phyloP scores from a whole-genome alignment of 2,888 invertebrate genomes.

The Drosophila mulleri region DNA sequence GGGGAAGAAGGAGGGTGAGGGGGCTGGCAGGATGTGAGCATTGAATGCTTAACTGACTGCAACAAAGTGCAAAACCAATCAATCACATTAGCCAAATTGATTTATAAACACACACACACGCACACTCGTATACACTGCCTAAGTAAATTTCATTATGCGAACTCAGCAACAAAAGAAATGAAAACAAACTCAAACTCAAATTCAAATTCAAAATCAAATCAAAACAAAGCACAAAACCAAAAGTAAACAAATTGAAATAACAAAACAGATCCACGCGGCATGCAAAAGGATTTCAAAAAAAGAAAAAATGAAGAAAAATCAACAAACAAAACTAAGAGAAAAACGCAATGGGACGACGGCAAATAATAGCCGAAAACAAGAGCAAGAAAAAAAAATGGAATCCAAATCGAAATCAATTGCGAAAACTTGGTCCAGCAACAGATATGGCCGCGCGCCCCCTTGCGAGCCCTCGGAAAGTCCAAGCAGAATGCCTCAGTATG shows the following conservation, averaged over 20 bases:
- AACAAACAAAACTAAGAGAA: slow-evolving; percentile 22
- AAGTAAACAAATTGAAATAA: slow-evolving; percentile 37
- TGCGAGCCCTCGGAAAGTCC: slow-evolving; percentile 32
- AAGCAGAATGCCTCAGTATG: slow-evolving; percentile 61
- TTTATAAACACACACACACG: slow-evolving; percentile 64
- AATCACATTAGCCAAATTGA: slow-evolving; percentile 73
- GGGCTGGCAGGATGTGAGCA: slow-evolving; percentile 12
- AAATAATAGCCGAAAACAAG: slow-evolving; percentile 12
- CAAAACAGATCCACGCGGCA: slow-evolving; percentile 40
- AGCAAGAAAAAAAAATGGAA: background rate
- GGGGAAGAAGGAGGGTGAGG: background rate
- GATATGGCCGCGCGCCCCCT: background rate
- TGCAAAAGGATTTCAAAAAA: slow-evolving; percentile 29
- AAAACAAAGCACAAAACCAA: slow-evolving; percentile 30
- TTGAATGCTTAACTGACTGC: slow-evolving; percentile 14
- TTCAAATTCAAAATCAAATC: slow-evolving; percentile 34
- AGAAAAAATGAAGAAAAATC: slow-evolving; percentile 6
- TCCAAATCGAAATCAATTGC: slow-evolving; percentile 18
- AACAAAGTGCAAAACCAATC: slow-evolving; percentile 52
- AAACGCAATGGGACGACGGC: slow-evolving; percentile 1
- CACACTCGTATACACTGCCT: background rate
- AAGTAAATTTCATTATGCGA: slow-evolving; percentile 43
- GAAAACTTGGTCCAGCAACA: slow-evolving; percentile 39
- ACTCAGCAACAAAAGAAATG: slow-evolving; percentile 15
- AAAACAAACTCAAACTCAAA: slow-evolving; percentile 28